Base-by-base conservation (phyloP, 2,113 vertebrate species). In the Urocynchramus pylzowi region DNA sequence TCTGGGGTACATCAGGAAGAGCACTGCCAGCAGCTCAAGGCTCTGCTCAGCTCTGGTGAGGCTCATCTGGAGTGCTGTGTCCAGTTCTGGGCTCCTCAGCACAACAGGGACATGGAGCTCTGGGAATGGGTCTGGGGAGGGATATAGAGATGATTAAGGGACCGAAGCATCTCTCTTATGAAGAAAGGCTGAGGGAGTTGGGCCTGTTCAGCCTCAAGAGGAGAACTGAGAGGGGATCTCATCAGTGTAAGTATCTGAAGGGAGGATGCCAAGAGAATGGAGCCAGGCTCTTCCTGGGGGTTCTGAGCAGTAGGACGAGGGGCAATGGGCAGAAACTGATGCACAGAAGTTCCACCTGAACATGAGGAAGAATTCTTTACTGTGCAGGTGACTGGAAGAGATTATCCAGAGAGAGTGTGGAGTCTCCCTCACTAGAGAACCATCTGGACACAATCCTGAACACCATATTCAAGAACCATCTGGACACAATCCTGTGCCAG, bases 381-480 rank as follows among this genome's bases (percentile, higher is more conserved):
- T 57, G 7, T 16, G 11, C 20, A 4, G 8, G 19, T 45, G 54
- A 61, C 19, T 60, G 56, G 3, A 53, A 69, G 0, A 24, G 10
- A 5, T 54, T n/a, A 7, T 1, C 17, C 35, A 49, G 39, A 4
- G 11, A 41, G 1, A 13, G 0, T 54, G 16, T 11, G 2, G 18
- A 47, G 20, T 54, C 19, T 54, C 41, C 41, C 13, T n/a, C 6
- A 7, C 3, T 16, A 11, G 16, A n/a, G 13, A 63, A 3, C 17
- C 1, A 2, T 13, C n/a, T 47, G n/a, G n/a, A 8, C 16, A 19
- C 20, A 54, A 6, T 10, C n/a, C 10, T 26, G 21, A n/a, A n/a
- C n/a, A n/a, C n/a, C n/a, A 8, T 41, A 41, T 11, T 71, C 35
- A n/a, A 2, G 35, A 63, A 3, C 17, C 1, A 2, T 13, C n/a